These are phyloP conservation scores for Marmota flaviventris DNA, from an alignment of 2,113 vertebrate species.

Conservation along the genomic window DNA sequence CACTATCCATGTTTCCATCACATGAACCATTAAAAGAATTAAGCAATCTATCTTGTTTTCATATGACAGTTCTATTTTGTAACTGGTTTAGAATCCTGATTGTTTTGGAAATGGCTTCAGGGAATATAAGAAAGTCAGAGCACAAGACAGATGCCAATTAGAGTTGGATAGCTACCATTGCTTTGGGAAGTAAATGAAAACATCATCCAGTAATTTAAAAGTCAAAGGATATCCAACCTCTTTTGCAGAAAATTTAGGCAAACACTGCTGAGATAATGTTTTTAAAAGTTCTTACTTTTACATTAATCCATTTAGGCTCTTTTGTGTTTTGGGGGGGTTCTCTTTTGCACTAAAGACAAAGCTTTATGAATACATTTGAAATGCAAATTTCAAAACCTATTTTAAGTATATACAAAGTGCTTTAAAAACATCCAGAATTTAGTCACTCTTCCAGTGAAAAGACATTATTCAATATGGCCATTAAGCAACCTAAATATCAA, in stretches of 20 bases:
- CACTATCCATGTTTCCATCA: not conserved
- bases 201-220: not conserved
- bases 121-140: not conserved
- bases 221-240: not conserved
- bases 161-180: not conserved
- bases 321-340: not conserved
- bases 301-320: not conserved
- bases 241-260: not conserved
- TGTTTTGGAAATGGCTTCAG: slow-evolving; percentile 33
- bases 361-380: not conserved
- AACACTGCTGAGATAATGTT: not conserved
- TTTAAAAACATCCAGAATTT: not conserved
- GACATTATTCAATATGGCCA: not conserved
- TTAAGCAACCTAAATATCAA: not conserved
- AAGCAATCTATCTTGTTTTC: not conserved
- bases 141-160: not conserved
- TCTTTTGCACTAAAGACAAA: not conserved
- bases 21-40: not conserved
- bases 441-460: not conserved
- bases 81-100: not conserved
- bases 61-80: not conserved
- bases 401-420: not conserved
- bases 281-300: not conserved
- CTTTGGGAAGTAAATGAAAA: slow-evolving; percentile 31
- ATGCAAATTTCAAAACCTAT: not conserved